Conservation (phyloP, 2,113 vertebrate species). For the Plotosus lineatus region DNA sequence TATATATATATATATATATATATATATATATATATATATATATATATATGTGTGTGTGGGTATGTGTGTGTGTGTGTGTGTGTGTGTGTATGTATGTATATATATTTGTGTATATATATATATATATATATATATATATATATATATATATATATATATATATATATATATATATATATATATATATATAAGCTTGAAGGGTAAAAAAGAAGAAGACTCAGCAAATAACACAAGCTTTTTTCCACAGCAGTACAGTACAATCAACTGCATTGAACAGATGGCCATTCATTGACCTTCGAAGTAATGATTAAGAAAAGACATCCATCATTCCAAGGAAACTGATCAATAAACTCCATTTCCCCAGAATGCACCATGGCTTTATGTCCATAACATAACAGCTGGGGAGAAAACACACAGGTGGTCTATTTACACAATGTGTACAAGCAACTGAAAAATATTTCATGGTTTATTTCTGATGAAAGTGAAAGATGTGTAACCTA, state of each 20-base stretch:
- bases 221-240: background rate
- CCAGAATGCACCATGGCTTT: constrained; percentile 50
- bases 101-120: too few relatives aligned
- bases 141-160: too few relatives aligned
- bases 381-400: constrained; percentile 40
- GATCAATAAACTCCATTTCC: constrained; percentile 59
- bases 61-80: too few relatives aligned
- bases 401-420: constrained; percentile 25
- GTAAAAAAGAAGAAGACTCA: background rate
- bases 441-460: background rate
- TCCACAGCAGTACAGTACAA: constrained; percentile 39
- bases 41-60: too few relatives aligned
- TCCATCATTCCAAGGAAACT: constrained; percentile 55
- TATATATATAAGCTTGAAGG: background rate
- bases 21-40: too few relatives aligned
- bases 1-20: too few relatives aligned
- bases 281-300: constrained; percentile 55
- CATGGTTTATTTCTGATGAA: background rate
- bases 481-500: background rate
- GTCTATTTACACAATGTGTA: background rate
- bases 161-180: too few relatives aligned
- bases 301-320: constrained; percentile 58
- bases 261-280: constrained; percentile 37
- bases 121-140: too few relatives aligned
- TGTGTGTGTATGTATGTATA: too few relatives aligned